Evolutionary conservation across 2,888 invertebrate species (phyloP), one percentile per base, ranked within the genome.

Genomic region (Miltochrista miniata): DNA sequence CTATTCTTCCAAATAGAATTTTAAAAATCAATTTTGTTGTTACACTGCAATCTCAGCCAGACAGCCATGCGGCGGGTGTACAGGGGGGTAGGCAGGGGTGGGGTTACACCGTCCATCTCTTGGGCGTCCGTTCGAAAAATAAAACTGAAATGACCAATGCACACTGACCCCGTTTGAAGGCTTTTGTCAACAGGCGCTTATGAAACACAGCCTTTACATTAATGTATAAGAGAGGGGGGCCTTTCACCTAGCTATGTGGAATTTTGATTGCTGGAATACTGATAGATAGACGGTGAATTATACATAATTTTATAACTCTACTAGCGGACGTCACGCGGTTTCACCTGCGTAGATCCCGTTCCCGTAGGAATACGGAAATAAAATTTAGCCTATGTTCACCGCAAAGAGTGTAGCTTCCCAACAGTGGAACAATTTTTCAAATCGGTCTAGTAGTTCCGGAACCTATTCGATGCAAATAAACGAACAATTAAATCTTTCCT

Each of bases 11-110:
- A 18, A 35, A 44, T 35, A 44, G 35, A 35, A 18, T 51, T 52
- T 56, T 53, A 47, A 50, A 52, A 61, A 65, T 57, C 62, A 62
- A 59, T 65, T 62, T 54, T 50, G 43, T 59, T 46, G 54, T 64
- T 53, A 61, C 59, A 48, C 48, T 65, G 62, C 62, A 57, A 65
- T 65, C 54, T 50, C 54, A 30, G 13, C 44, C 36, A 46, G 49
- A 44, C 54, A 54, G 46, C 12, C 49, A 35, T 33, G 24, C 30
- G 15, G 34, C 18, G 29, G 41, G 42, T n/a, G 9, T 9, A 4
- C 15, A 0, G 14, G 40, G 37, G 45, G n/a, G n/a, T n/a, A 9
- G n/a, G 18, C 2, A 38, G 38, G 18, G 37, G 3, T 10, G 8
- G 14, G 3, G 8, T 14, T 14, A 2, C n/a, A 13, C n/a, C 8